phyloP scores from a whole-genome alignment of 2,113 vertebrate species.

The Rostratula benghalensis region DNA sequence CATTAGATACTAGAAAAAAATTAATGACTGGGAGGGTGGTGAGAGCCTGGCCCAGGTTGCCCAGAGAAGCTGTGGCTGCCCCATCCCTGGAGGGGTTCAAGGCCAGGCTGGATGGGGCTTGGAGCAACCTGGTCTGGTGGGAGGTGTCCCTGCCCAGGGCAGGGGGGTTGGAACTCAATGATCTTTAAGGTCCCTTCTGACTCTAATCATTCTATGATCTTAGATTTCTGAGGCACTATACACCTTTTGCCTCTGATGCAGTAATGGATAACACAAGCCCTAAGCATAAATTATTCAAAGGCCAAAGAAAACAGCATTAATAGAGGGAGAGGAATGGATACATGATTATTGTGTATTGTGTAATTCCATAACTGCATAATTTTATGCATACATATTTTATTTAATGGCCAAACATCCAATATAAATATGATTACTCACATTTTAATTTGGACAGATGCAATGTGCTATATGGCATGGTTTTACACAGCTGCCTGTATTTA shows the following conservation, averaged over 20 bases:
- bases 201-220: too few species aligned
- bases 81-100: too few species aligned
- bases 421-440: not conserved
- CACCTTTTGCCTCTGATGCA: not conserved
- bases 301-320: not conserved
- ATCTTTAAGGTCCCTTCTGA: too few species aligned
- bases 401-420: rapidly evolving
- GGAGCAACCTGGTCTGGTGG: too few species aligned
- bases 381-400: not conserved
- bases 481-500: not conserved
- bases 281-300: not conserved
- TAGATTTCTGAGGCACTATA: not conserved
- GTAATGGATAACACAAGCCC: not conserved
- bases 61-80: too few species aligned
- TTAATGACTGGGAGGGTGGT: too few species aligned
- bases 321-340: not conserved
- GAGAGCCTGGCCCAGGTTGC: too few species aligned
- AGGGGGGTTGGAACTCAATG: too few species aligned
- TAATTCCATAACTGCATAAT: not conserved
- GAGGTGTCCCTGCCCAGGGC: too few species aligned
- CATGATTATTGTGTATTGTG: not conserved
- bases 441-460: not conserved
- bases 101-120: too few species aligned
- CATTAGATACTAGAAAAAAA: too few species aligned
- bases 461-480: not conserved